A percentile compares a stretch with the other conserved stretches of the same genome.
Evolutionary conservation across 2,113 vertebrate genomes (phyloP).

Genomic region (Peucedramus taeniatus): DNA sequence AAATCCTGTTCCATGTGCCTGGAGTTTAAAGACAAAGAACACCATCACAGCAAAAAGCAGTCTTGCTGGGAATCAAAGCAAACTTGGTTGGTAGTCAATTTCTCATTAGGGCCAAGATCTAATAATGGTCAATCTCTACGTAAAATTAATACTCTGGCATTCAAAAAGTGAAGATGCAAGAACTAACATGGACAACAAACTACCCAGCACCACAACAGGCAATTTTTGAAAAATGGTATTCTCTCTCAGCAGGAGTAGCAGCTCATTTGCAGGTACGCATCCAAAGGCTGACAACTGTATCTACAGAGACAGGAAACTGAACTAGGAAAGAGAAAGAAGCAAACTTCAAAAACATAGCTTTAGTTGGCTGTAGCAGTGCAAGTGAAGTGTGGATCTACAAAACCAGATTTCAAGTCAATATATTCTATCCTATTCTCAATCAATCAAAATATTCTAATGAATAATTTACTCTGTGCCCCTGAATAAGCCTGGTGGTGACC

Average conservation of each 20-base stretch:
- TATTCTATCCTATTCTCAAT: neutral
- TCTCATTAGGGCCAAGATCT: neutral
- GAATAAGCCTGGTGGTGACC: neutral
- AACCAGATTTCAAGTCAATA: neutral
- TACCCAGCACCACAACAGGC: neutral
- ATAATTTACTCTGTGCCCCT: neutral
- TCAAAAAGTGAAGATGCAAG: neutral
- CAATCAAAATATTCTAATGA: neutral
- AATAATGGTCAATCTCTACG: neutral
- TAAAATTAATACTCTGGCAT: neutral
- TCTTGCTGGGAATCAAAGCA: neutral
- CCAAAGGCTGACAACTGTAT: neutral
- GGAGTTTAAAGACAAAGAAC: neutral
- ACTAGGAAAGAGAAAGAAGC: neutral
- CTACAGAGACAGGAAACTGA: neutral
- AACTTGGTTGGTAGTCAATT: neutral
- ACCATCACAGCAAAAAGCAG: neutral
- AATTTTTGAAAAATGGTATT: neutral
- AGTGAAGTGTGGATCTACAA: neutral
- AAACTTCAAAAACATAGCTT: neutral
- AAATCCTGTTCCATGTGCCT: neutral
- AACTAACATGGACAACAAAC: neutral
- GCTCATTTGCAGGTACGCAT: neutral
- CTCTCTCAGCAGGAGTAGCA: neutral
- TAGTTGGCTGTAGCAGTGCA: neutral